Evolutionary conservation across 92 coral and sea anemone genomes (phyloP), one percentile per base, ranked within the genome.

Genomic region (Porites rus): DNA sequence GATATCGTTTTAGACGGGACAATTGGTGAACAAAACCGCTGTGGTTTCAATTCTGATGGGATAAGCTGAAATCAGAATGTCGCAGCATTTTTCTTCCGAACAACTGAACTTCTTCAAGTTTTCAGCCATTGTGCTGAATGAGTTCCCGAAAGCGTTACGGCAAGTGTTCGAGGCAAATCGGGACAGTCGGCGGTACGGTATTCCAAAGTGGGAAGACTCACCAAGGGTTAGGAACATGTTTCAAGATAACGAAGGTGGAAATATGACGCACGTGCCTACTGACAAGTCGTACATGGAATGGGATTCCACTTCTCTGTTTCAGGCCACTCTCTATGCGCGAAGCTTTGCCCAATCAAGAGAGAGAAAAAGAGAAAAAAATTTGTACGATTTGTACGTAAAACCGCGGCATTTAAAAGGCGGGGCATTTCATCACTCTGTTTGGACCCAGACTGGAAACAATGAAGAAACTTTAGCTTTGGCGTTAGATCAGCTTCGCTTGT

Each of bases 261-360:
- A 21, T 19, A 28, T n/a, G 0, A 58, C 54, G 8, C 14, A 61
- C 18, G 43, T 76, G 31, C 66, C 80, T 12, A 22, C 67, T 14
- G 19, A 19, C 21, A 24, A 56, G 24, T 76, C 80, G 1, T 76
- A 56, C 18, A 19, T 24, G 51, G 84, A 88, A 10, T 88, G 91
- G 91, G 91, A 88, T 25, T 67, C 80, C 46, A 83, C 92, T 1
- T 70, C 92, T 0, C 59, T 88, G 53, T 82, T 83, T 73, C 38
- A 76, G 31, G 88, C 92, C 0, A 88, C 84, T 4, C 84, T 77
- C 25, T 88, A 28, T 59, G 46, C 92, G 11, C 46, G 83, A 28
- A 76, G 71, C 46, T 83, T 78, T 77, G 74, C 60, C 12, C 25
- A 76, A 16, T 13, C 71, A 38, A 64, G 61, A 25, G n/a, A 63